phyloP scores from a whole-genome alignment of 1,140 invertebrate species.

The Achroia grisella region DNA sequence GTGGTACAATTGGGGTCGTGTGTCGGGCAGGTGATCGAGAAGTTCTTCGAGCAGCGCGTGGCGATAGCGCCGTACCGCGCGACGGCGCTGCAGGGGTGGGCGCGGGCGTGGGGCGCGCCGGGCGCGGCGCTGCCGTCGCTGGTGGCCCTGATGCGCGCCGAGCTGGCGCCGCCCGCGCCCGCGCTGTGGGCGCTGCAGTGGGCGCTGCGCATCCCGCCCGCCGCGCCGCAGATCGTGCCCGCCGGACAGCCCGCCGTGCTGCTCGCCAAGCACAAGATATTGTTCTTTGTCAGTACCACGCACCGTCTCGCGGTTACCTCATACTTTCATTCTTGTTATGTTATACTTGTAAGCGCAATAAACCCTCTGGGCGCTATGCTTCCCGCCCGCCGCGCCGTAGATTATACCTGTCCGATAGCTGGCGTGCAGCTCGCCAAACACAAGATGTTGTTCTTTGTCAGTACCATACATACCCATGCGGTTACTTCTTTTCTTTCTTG shows the following conservation, averaged over 20 bases:
- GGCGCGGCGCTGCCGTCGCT: slow-evolving; percentile 92
- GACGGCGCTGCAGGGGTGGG: slow-evolving; percentile 88
- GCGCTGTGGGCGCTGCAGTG: slow-evolving; percentile 89
- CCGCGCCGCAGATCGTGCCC: slow-evolving; percentile 87
- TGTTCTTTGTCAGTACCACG: slow-evolving; percentile 86
- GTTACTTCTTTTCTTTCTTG: no score
- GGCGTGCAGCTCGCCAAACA: slow-evolving; percentile 87
- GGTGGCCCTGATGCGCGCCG: slow-evolving; percentile 74
- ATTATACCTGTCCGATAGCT: slow-evolving; percentile 90
- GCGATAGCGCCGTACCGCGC: slow-evolving; percentile 91
- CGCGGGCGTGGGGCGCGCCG: slow-evolving; percentile 86
- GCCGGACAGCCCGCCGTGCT: slow-evolving; percentile 89
- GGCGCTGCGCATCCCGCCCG: slow-evolving; percentile 92
- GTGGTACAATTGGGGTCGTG: neutral
- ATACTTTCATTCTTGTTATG: no score
- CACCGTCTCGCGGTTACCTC: neutral
- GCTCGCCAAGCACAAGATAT: slow-evolving; percentile 87
- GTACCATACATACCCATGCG: slow-evolving; percentile 34
- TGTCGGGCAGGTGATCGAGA: slow-evolving; percentile 83
- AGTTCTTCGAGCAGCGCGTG: slow-evolving; percentile 93
- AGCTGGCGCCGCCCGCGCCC: slow-evolving; percentile 45
- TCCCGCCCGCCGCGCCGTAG: slow-evolving; percentile 88
- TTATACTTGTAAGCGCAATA: no score
- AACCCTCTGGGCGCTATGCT: slow-evolving; percentile 93
- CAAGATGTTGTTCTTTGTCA: slow-evolving; percentile 93